Conservation (phyloP, 2,888 invertebrate species). For the Polydesmus complanatus region DNA sequence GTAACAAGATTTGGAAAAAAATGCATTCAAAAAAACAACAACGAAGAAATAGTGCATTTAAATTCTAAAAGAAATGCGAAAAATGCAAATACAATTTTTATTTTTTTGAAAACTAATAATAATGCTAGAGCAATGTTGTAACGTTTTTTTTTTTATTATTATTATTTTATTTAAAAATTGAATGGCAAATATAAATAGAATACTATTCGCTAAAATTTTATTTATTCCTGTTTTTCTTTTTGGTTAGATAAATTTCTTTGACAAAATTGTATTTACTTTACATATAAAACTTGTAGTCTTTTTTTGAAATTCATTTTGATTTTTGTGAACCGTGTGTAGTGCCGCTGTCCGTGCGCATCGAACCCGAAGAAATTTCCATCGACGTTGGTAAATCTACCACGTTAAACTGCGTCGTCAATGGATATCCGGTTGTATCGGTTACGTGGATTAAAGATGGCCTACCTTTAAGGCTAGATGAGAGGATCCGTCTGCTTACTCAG, state of each 20-base stretch:
- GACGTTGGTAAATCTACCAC: conserved; percentile 28
- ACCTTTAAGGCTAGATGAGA: conserved; percentile 39
- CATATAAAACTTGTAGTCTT: background rate
- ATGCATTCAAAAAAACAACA: too few relatives aligned
- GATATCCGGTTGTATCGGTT: conserved; percentile 70
- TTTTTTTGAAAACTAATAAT: too few relatives aligned
- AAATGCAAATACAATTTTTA: too few relatives aligned
- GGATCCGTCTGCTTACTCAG: conserved; percentile 13
- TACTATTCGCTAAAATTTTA: too few relatives aligned
- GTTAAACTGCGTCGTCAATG: conserved; percentile 29
- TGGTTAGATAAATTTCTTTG: background rate
- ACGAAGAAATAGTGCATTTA: too few relatives aligned
- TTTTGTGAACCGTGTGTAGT: conserved; percentile 10
- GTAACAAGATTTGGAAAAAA: too few relatives aligned
- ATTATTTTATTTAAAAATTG: too few relatives aligned
- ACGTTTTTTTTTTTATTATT: too few relatives aligned
- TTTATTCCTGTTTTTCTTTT: background rate
- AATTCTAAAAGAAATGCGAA: too few relatives aligned
- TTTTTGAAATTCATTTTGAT: background rate
- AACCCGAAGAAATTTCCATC: conserved; percentile 19
- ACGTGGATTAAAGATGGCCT: conserved; percentile 88
- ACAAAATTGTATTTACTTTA: background rate
- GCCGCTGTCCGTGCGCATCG: conserved; percentile 14
- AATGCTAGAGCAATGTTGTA: too few relatives aligned
- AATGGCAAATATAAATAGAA: too few relatives aligned